A percentile compares a stretch with the other conserved stretches of the same genome.
phyloP scores from a whole-genome alignment of 2,113 vertebrate genomes.

The human region GRCh38 chr13:105034501-105035000 shows the following conservation, averaged over 20 bases:
- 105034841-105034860: neutral
- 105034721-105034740: neutral
- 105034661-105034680: conserved; percentile 58
- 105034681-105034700: neutral
- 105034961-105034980: neutral
- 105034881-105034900: neutral
- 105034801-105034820: neutral
- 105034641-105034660: conserved; percentile 35
- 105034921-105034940: neutral
- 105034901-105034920: neutral
- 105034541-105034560: neutral
- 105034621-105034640: conserved; percentile 34
- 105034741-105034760: conserved; percentile 60
- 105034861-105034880: accelerated
- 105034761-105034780: conserved; percentile 32
- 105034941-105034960: neutral
- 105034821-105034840: neutral
- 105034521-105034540: neutral
- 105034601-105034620: conserved; percentile 13
- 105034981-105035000: accelerated
- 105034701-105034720: neutral
- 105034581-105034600: neutral
- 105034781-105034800: neutral
- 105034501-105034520: accelerated
- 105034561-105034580: neutral